Evolutionary conservation across 2,888 invertebrate genomes (phyloP).

Genomic region (Aplocera efformata): DNA sequence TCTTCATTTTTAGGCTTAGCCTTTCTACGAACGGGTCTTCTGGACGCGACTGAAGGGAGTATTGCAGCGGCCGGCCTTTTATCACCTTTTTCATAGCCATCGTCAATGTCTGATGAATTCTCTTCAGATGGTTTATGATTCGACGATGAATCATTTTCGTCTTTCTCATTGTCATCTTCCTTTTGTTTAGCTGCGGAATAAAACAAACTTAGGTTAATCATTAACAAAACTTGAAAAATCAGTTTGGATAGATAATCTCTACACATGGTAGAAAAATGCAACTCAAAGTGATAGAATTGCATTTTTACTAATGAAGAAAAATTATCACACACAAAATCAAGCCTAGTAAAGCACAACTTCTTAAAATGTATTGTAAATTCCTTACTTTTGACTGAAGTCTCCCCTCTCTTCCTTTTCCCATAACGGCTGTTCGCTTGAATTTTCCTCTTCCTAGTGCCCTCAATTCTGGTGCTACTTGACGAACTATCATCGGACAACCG

Average conservation of each 20-base stretch:
- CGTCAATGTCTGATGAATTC: slow-evolving; percentile 72
- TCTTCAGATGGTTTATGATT: slow-evolving; percentile 63
- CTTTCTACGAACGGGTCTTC: slow-evolving; percentile 83
- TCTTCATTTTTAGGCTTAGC: slow-evolving; percentile 84
- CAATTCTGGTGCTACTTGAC: slow-evolving; percentile 55
- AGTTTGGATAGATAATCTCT: no score
- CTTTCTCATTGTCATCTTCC: slow-evolving; percentile 41
- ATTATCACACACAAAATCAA: no score
- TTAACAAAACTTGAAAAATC: no score
- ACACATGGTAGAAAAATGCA: no score
- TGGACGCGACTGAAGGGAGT: slow-evolving; percentile 48
- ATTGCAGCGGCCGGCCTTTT: slow-evolving; percentile 40
- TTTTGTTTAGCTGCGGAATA: slow-evolving; percentile 46
- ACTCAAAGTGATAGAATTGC: no score
- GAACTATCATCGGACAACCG: slow-evolving; percentile 71
- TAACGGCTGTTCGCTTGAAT: slow-evolving; percentile 25
- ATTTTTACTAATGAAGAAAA: no score
- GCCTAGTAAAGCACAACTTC: no score
- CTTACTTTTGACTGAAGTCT: slow-evolving; percentile 43
- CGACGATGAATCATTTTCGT: slow-evolving; percentile 46
- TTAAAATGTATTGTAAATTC: no score
- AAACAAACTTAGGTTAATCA: no score
- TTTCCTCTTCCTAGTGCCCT: slow-evolving; percentile 61
- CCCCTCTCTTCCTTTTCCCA: slow-evolving; percentile 53
- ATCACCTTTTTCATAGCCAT: slow-evolving; percentile 51